Evolutionary conservation across 2,888 invertebrate genomes (phyloP), one percentile per base, ranked within the genome.

Genomic region (Ecdyonurus torrentis): DNA sequence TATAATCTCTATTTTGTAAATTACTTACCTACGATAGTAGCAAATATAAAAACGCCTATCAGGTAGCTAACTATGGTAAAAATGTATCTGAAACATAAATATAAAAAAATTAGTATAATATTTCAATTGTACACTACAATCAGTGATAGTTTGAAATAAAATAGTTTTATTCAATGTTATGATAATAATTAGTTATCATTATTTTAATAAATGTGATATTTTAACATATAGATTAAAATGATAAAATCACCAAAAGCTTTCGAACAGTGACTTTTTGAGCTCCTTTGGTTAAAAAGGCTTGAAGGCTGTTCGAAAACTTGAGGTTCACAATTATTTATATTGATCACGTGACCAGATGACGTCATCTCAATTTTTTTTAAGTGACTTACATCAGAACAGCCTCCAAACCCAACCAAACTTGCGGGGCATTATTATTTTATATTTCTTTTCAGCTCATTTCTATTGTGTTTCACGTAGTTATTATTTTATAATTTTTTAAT

Each of bases 31-130:
- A 96, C 95, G 73, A 96, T 96, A 62, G 95, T 96, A 63, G 96
- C 95, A 77, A 96, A 96, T 76, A 96, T 93, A 81, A 96, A 96
- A 68, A 96, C 95, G 69, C 95, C 96, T 73, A 96, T 95, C 73
- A 96, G 82, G 79, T 96, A 96, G 78, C 95, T 95, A 72, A 92
- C 89, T 74, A 96, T 96, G 68, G 95, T 96, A 79, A 96, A 96
- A 74, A 94, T 83, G 77, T 95, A 96, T 80, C 96, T 96, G 83
- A 63, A 81, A 80, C 50, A 50, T n/a, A n/a, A n/a, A n/a, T n/a
- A n/a, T n/a, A n/a, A n/a, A n/a, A n/a, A n/a, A n/a, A n/a, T n/a
- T n/a, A n/a, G n/a, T n/a, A n/a, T n/a, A n/a, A n/a, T n/a, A n/a
- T n/a, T n/a, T n/a, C n/a, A n/a, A n/a, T n/a, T n/a, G n/a, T n/a